phyloP scores from a whole-genome alignment of 2,797 vertebrate genomes.

The Tympanoctomys barrerae region DNA sequence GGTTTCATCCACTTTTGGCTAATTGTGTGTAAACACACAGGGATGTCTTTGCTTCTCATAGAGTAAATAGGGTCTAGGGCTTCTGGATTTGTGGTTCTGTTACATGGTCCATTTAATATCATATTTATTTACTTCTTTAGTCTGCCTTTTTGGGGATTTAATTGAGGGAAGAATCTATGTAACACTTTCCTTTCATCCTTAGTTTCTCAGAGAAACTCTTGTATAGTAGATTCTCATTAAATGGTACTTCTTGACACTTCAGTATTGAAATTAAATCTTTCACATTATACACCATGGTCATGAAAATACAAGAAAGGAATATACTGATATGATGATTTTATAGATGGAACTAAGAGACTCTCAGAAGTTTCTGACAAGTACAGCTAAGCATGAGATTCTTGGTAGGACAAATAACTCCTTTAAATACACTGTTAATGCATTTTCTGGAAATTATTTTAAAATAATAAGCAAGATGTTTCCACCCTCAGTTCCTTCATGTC shows the following conservation, averaged over 20 bases:
- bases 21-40: neutral
- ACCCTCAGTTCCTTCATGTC: neutral
- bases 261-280: constrained; percentile 23
- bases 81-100: neutral
- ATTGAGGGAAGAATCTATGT: neutral
- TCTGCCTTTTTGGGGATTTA: neutral
- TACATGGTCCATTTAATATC: neutral
- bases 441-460: constrained; percentile 46
- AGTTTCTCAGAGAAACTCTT: neutral
- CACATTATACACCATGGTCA: neutral
- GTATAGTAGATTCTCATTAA: neutral
- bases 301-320: constrained; percentile 18
- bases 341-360: neutral
- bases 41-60: neutral
- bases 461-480: neutral
- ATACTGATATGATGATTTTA: neutral
- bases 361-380: constrained; percentile 2
- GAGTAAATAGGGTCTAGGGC: neutral
- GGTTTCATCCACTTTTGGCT: neutral
- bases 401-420: neutral
- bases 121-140: neutral
- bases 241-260: neutral
- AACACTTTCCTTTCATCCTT: constrained; percentile 24
- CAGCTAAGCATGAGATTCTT: neutral
- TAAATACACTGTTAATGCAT: neutral